Percentiles rank a stretch among this genome's conserved stretches.
Evolutionary conservation across 2,888 invertebrate species (phyloP).

Genomic region (Thereva unica): DNA sequence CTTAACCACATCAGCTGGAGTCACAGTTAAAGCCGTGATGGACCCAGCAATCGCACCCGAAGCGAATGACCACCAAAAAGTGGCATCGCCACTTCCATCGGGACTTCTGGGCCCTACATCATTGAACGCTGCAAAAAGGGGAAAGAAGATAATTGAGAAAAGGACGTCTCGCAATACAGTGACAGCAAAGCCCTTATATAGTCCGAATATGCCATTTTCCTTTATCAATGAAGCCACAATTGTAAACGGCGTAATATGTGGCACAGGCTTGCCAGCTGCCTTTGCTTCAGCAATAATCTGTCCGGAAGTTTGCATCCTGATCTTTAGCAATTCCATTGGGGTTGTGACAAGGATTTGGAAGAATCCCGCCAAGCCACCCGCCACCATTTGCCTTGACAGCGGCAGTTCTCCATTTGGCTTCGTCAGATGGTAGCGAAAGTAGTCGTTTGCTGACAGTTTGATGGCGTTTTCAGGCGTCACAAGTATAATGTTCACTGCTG

Average conservation of each 20-base stretch:
- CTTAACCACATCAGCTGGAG: slow-evolving; percentile 97
- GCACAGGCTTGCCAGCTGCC: slow-evolving; percentile 68
- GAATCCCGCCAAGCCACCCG: slow-evolving; percentile 88
- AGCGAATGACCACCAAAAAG: slow-evolving; percentile 92
- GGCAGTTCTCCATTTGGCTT: slow-evolving; percentile 70
- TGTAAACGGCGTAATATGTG: slow-evolving; percentile 76
- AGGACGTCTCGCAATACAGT: slow-evolving; percentile 92
- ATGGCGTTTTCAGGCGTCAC: slow-evolving; percentile 98
- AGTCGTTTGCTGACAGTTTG: slow-evolving; percentile 93
- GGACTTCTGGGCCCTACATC: slow-evolving; percentile 76
- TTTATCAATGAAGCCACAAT: slow-evolving; percentile 75
- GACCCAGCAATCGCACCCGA: slow-evolving; percentile 93
- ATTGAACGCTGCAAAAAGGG: slow-evolving; percentile 93
- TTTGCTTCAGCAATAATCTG: slow-evolving; percentile 73
- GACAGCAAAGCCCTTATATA: slow-evolving; percentile 93
- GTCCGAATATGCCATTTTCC: slow-evolving; percentile 86
- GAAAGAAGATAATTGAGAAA: slow-evolving; percentile 97
- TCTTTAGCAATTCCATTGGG: slow-evolving; percentile 96
- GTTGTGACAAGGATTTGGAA: slow-evolving; percentile 95
- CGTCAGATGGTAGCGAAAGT: slow-evolving; percentile 82
- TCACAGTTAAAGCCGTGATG: slow-evolving; percentile 83
- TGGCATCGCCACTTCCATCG: slow-evolving; percentile 69
- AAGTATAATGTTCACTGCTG: slow-evolving; percentile 89
- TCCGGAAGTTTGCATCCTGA: slow-evolving; percentile 95
- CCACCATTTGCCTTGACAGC: slow-evolving; percentile 79